Conservation (phyloP, 2,113 vertebrate species). For the Lathamus discolor region DNA sequence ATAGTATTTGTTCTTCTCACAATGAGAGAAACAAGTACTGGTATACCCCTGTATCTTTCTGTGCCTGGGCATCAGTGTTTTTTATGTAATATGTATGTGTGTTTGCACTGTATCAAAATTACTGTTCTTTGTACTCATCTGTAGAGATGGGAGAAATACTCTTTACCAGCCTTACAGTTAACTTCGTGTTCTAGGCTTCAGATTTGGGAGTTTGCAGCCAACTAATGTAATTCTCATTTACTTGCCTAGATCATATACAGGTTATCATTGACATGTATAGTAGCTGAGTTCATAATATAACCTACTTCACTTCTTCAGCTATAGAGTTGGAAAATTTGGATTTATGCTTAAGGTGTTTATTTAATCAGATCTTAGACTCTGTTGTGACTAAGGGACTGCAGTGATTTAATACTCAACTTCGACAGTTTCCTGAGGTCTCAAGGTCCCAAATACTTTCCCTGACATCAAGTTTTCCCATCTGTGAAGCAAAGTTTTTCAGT, state of each 20-base stretch:
- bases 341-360: not conserved
- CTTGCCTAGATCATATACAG: not conserved
- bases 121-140: not conserved
- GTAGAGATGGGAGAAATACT: not conserved
- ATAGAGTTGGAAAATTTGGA: not conserved
- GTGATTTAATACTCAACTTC: not conserved
- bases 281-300: not conserved
- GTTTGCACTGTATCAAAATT: not conserved
- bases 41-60: not conserved
- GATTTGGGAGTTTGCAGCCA: not conserved
- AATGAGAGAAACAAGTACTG: not conserved
- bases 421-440: not conserved
- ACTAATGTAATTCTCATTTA: not conserved
- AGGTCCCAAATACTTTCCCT: not conserved
- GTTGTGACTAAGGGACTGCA: not conserved
- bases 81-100: not conserved
- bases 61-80: not conserved
- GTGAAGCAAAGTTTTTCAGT: not conserved
- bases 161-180: not conserved
- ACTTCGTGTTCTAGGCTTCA: not conserved
- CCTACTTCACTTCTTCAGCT: not conserved
- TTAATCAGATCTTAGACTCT: not conserved
- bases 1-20: not conserved
- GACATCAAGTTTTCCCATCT: not conserved
- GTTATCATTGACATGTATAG: not conserved